Evolutionary conservation across 2,888 invertebrate genomes (phyloP), one percentile per base, ranked within the genome.

Genomic region (Stramonita haemastoma): DNA sequence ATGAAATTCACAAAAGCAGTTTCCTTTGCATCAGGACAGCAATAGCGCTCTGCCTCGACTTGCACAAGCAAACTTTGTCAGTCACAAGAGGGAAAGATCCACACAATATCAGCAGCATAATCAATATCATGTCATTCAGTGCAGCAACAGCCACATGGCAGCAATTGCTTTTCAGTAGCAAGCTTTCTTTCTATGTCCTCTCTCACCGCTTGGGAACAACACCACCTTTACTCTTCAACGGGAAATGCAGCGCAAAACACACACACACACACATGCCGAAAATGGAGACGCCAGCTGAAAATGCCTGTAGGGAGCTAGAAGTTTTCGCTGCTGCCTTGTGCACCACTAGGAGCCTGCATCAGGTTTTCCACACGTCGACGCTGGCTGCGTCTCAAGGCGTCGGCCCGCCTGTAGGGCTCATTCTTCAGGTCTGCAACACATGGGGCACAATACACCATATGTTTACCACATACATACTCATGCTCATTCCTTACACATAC

Each of bases 391-490:
- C 99, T 97, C 13, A 99, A 98, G 89, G 99, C 99, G 96, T 99
- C 99, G 0, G 99, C 99, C 92, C 99, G 97, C 89, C 99, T 97
- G 96, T 99, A 99, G 1, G 99, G 99, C 96, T 99, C 99, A 96
- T 98, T 98, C 95, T 98, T 98, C 90, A 99, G 97, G 88, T 99
- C 96, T 96, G 93, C 15, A 87, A 77, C n/a, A 83, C 1, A 66
- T 22, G 26, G 66, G 66, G 46, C 46, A 46, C 46, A 66, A 6
- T 26, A 66, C 13, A 13, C 2, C 13, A 26, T 6, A 17, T 66
- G 13, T 66, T 66, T 66, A 17, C 19, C 19, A 19, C 66, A 66
- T 66, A 66, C 26, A 22, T 13, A 66, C 66, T 66, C 66, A 2
- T 22, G 66, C 46, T 46, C 46, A 46, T 46, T 46, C 46, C 8